Base-by-base conservation (phyloP, 2,113 vertebrate species). In the Hemiscyllium ocellatum region DNA sequence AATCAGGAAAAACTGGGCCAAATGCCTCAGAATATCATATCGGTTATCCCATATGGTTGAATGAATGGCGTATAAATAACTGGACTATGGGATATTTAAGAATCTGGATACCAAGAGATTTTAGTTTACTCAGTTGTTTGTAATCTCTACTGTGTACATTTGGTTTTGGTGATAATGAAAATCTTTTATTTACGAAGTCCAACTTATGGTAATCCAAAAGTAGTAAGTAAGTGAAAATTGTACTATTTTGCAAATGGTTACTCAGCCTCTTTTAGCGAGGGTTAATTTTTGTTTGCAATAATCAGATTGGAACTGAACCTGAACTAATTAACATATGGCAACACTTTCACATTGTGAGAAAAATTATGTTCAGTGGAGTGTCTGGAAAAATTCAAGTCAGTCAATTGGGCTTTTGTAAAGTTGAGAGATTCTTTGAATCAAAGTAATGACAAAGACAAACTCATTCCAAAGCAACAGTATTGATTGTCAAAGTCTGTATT, bases 401-500 rank as follows among this genome's bases (percentile, higher is more conserved):
- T 5, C 52, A 47, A 15, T 70, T 4, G 94, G 69, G 94, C 24
- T 26, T 8, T 50, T 52, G 4, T 72, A 95, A 95, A 76, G 94
- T 66, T 94, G 68, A 52, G 26, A 26, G 37, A 26, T 94, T 95
- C 66, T 72, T 72, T 33, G 72, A 95, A 95, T 95, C 69, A 72
- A 52, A 33, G 69, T 12, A 2, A 76, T 26, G 47, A 72, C 69
- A 72, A 52, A 52, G 68, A 52, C 50, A 76, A 70, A 72, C 33
- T 76, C 20, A 66, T 50, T 72, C 94, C 66, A 66, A 95, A 95
- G 15, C 94, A 50, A 95, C 94, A 47, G 69, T 24, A 33, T 76
- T 95, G 94, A 95, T 95, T 95, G 94, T 95, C 94, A 72, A 76
- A 72, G 47, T 95, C 94, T 50, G 69, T 72, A 72, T 72, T 66